These are phyloP conservation scores for Lomographa bimaculata DNA, from an alignment of 2,888 invertebrate species.

Conservation along the genomic window DNA sequence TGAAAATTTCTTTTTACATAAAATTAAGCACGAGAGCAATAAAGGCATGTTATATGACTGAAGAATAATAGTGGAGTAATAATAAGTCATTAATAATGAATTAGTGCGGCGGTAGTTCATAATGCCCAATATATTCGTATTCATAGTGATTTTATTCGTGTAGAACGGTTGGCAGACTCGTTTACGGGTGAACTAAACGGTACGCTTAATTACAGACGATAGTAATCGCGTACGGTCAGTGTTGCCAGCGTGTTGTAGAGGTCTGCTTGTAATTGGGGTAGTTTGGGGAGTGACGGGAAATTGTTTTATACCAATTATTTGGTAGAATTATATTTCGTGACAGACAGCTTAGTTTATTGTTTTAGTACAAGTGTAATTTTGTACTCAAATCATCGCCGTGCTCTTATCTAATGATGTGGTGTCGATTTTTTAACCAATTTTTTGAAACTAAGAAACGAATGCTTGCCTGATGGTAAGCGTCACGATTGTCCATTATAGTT, in stretches of 20 bases:
- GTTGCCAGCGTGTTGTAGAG: background rate
- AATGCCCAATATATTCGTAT: constrained; percentile 50
- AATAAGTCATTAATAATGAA: constrained; percentile 43
- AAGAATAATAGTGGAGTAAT: constrained; percentile 34
- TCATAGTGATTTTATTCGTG: constrained; percentile 52
- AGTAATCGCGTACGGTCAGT: constrained; percentile 46
- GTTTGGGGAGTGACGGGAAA: too few relatives aligned
- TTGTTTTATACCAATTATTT: too few relatives aligned
- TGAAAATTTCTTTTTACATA: constrained; percentile 32
- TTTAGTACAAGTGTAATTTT: too few relatives aligned
- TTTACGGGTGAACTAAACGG: constrained; percentile 71
- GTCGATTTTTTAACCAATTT: too few relatives aligned
- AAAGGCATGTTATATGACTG: constrained; percentile 24
- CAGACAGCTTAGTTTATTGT: too few relatives aligned
- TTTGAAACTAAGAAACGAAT: too few relatives aligned
- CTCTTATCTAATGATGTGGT: too few relatives aligned
- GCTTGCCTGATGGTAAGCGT: too few relatives aligned
- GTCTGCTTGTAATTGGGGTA: background rate
- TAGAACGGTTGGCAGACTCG: constrained; percentile 45
- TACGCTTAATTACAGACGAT: constrained; percentile 70
- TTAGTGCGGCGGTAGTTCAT: constrained; percentile 41
- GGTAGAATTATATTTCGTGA: too few relatives aligned
- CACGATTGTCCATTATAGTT: too few relatives aligned
- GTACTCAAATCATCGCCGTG: too few relatives aligned
- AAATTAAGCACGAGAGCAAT: constrained; percentile 24